These are phyloP conservation scores for Myzus persicae DNA, from an alignment of 1,140 invertebrate genomes.

Conservation along the genomic window DNA sequence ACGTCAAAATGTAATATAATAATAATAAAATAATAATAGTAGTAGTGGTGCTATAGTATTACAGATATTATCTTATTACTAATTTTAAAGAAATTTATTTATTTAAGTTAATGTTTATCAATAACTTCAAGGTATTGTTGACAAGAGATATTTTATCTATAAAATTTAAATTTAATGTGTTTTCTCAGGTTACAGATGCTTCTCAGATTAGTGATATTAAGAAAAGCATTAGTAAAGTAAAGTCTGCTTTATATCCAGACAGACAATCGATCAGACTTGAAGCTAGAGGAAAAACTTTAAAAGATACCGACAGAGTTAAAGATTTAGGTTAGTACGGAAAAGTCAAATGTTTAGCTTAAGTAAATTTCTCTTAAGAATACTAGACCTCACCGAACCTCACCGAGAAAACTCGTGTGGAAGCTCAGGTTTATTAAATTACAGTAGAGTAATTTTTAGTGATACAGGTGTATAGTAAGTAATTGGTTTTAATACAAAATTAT, in stretches of 20 bases:
- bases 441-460: too few species aligned
- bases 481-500: too few species aligned
- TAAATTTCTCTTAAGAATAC: too few species aligned
- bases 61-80: too few species aligned
- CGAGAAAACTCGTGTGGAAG: too few species aligned
- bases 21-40: too few species aligned
- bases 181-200: conserved; percentile 59
- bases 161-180: background rate
- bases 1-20: too few species aligned
- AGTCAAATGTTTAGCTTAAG: background rate
- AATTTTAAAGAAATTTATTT: too few species aligned
- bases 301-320: conserved; percentile 74
- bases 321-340: conserved; percentile 61
- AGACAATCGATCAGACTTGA: conserved; percentile 85
- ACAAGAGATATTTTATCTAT: background rate
- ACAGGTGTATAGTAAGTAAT: too few species aligned
- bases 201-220: conserved; percentile 79
- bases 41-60: too few species aligned
- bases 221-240: conserved; percentile 72
- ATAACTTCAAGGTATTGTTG: background rate
- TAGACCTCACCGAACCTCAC: too few species aligned
- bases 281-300: conserved; percentile 78
- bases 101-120: background rate
- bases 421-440: too few species aligned
- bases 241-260: conserved; percentile 76